A percentile compares a stretch with the other conserved stretches of the same genome.
Conservation (phyloP, 2,888 invertebrate species). For the Ichneumoninae sp. region DNA sequence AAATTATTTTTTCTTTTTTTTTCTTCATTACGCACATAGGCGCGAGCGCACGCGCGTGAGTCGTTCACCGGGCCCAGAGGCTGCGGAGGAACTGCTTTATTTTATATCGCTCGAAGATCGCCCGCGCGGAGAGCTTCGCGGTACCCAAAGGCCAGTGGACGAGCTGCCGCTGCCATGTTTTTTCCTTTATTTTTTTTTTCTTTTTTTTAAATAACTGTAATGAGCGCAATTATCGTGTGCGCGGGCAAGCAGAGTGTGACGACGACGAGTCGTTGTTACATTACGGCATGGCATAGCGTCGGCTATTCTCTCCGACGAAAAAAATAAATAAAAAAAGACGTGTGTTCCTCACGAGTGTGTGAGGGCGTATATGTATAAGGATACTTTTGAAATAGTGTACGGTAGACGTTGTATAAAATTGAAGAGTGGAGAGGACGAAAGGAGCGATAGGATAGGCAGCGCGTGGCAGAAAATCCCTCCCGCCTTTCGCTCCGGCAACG, state of each 20-base stretch:
- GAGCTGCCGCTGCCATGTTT: constrained; percentile 27
- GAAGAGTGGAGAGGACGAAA: constrained; percentile 54
- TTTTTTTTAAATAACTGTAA: constrained; percentile 82
- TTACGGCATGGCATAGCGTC: constrained; percentile 75
- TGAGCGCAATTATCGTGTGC: constrained; percentile 83
- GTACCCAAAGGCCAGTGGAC: constrained; percentile 14
- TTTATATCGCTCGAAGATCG: constrained; percentile 64
- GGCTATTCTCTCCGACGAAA: constrained; percentile 20
- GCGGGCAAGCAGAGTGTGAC: constrained; percentile 83
- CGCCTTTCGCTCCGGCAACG: constrained; percentile 64
- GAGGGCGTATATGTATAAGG: constrained; percentile 8
- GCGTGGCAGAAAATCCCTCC: constrained; percentile 78
- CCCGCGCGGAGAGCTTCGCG: constrained; percentile 21
- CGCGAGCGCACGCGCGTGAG: constrained; percentile 19
- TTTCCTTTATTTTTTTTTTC: constrained; percentile 35
- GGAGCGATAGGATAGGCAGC: constrained; percentile 78
- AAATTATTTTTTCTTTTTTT: constrained; percentile 41
- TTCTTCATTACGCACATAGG: constrained; percentile 45
- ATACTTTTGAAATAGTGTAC: neutral
- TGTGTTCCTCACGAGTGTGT: neutral
- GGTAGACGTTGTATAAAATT: constrained; percentile 19
- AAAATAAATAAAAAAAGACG: neutral
- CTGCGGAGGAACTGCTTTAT: constrained; percentile 40
- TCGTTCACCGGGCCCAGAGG: neutral
- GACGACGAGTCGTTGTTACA: constrained; percentile 81